Evolutionary conservation across 2,797 vertebrate genomes (phyloP), one percentile per base, ranked within the genome.

Genomic region (Sebastes nivosus): DNA sequence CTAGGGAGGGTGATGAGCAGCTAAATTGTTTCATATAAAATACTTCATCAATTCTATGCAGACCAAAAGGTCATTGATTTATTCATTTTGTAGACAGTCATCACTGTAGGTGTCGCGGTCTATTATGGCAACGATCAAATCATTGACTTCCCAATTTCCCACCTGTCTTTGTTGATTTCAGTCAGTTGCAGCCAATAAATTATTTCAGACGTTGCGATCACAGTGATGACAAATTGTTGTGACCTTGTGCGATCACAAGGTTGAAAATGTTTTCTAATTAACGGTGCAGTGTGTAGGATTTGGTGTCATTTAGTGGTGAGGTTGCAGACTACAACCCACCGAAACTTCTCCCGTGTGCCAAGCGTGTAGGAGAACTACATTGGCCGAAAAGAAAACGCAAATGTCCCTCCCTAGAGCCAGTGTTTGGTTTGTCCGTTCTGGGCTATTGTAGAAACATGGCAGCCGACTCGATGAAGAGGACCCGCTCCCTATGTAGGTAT

Each of bases 21-120:
- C 30, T 68, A 22, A 69, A 77, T 75, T 54, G 52, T 76, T 86
- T 78, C 22, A 77, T 77, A 54, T 54, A 27, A 38, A 75, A 75
- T 4, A 14, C 70, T 55, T 29, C 16, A 20, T 72, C 12, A 81
- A 69, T 72, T 80, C 32, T 27, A 7, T 71, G 52, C 72, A 67
- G 68, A 76, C 27, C 52, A 68, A 54, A 74, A 81, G 67, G 65
- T 80, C 66, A 67, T 4, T 9, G 46, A 75, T 75, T 77, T 5
- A 29, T 77, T 81, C 16, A 25, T 67, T 76, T 66, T n/a, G 59
- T 32, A 4, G 24, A 52, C 69, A 10, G 36, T 30, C 34, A 9
- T 69, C 13, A 3, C 52, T 72, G 29, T 29, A 46, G 55, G 65
- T 70, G 71, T 70, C 32, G 0, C 57, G 46, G 72, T 65, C 27